Evolutionary conservation across 1,140 invertebrate genomes (phyloP).

Genomic region (Drosophila obscura): DNA sequence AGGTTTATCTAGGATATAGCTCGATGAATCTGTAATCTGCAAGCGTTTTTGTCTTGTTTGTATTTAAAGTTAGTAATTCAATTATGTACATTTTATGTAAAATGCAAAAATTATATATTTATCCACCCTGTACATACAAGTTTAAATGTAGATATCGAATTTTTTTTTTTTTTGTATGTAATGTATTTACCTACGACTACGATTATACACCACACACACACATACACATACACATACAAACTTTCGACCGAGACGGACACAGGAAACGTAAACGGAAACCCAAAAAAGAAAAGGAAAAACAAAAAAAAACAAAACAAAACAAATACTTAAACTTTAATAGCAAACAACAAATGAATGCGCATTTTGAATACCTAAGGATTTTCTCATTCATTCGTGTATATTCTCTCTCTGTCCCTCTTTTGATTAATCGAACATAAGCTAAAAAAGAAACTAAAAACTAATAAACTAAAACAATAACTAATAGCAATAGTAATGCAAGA

Average conservation of each 20-base stretch:
- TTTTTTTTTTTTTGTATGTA: slow-evolving; percentile 65
- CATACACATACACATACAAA: neutral
- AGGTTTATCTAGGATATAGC: slow-evolving; percentile 47
- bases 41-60: slow-evolving; percentile 80
- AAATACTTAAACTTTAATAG: slow-evolving; percentile 9
- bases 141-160: slow-evolving; percentile 74
- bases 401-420: neutral
- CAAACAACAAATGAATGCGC: slow-evolving; percentile 23
- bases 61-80: slow-evolving; percentile 66
- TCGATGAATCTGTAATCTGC: slow-evolving; percentile 71
- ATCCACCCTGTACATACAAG: slow-evolving; percentile 64
- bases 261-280: neutral
- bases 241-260: slow-evolving; percentile 9
- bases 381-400: slow-evolving; percentile 18
- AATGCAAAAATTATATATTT: slow-evolving; percentile 54
- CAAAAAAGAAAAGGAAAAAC: no score
- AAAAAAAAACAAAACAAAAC: slow-evolving; percentile 1
- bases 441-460: neutral
- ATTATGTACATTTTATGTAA: slow-evolving; percentile 64
- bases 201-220: slow-evolving; percentile 25
- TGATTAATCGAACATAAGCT: slow-evolving; percentile 1
- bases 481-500: neutral
- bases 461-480: neutral
- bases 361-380: slow-evolving; percentile 25
- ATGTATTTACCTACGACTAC: slow-evolving; percentile 56